Conservation (phyloP, 2,113 vertebrate species). For the Erythrocebus patas region DNA sequence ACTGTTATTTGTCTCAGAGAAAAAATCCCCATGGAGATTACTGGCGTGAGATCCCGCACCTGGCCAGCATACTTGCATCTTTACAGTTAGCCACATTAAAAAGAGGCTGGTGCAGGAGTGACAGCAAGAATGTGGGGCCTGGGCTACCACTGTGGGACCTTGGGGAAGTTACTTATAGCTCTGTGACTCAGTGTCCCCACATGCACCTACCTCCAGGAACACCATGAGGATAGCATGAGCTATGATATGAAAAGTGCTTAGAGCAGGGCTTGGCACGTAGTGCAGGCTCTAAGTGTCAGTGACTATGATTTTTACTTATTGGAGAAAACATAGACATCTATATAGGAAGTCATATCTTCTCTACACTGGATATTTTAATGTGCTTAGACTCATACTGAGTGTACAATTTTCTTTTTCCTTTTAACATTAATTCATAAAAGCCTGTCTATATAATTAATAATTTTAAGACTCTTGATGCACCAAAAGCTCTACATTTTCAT, state of each 20-base stretch:
- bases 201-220: background rate
- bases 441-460: background rate
- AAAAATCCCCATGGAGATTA: too few species aligned
- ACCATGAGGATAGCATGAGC: too few species aligned
- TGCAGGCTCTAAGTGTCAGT: background rate
- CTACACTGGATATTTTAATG: rapidly evolving
- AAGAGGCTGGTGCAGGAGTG: background rate
- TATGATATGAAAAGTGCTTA: background rate
- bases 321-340: background rate
- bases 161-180: background rate
- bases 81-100: background rate
- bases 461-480: background rate
- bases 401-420: background rate
- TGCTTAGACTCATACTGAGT: background rate
- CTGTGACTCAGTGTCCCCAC: background rate
- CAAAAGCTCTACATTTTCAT: background rate
- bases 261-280: rapidly evolving
- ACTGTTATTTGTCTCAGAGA: background rate
- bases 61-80: background rate
- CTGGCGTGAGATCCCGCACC: too few species aligned
- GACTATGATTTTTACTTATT: background rate
- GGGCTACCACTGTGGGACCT: background rate
- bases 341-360: background rate
- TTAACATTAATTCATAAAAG: background rate
- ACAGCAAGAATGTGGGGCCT: rapidly evolving